Evolutionary conservation across 2,797 vertebrate species (phyloP).

Genomic region (Manis crassicaudata): DNA sequence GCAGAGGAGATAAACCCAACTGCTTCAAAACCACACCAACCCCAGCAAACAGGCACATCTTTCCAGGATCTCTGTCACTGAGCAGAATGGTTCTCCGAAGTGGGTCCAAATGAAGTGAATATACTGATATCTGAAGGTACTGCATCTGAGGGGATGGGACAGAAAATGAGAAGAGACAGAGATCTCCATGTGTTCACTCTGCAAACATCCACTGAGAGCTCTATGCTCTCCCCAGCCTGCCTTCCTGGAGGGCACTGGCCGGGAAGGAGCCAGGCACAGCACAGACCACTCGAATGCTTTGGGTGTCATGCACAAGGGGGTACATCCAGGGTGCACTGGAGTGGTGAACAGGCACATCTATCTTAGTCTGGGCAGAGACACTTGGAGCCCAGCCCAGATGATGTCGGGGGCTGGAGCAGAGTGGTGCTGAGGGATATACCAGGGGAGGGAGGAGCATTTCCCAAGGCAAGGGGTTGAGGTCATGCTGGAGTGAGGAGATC

Average conservation of each 20-base stretch:
- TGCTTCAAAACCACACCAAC: not conserved
- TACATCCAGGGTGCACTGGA: not conserved
- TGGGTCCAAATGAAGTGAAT: not conserved
- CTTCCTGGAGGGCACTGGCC: not conserved
- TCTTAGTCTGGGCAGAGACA: not conserved
- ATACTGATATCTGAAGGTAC: not conserved
- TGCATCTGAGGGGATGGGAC: not conserved
- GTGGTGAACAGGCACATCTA: not conserved
- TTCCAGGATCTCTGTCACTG: not conserved
- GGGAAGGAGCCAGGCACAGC: not conserved
- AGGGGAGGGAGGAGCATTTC: not conserved
- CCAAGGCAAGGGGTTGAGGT: not conserved
- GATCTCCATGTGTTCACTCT: not conserved
- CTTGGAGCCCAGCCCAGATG: not conserved
- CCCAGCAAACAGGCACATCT: not conserved
- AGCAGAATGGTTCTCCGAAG: not conserved
- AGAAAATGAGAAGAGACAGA: not conserved
- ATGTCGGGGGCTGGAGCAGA: too few relatives aligned
- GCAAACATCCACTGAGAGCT: not conserved
- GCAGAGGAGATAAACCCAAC: not conserved
- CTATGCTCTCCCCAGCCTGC: not conserved
- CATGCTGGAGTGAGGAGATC: not conserved
- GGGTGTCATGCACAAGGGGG: accelerated
- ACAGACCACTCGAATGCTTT: not conserved
- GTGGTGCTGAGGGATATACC: not conserved